Base-by-base conservation (phyloP, 1,140 invertebrate species). In the Eufriesea mexicana region DNA sequence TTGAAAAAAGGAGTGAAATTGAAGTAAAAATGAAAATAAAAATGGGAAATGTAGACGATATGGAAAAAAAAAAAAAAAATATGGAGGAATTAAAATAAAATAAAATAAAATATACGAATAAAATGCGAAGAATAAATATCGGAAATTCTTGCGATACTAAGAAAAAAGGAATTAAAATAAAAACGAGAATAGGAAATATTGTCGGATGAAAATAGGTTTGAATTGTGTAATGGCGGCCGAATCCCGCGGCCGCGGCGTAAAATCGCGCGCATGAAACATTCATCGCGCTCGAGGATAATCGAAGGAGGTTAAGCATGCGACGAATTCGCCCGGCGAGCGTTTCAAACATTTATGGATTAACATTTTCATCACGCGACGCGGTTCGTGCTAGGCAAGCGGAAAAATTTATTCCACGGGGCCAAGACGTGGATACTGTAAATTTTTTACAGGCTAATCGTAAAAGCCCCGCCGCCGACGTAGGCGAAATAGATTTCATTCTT, bases 271-370 rank as follows among this genome's bases (percentile, higher is more conserved):
- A 79, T 79, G 67, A 61, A 79, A 79, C 51, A 79, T 79, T 71
- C 77, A 79, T 59, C 77, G 54, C 12, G 51, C 45, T 49, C 55
- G 68, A 73, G 68, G 57, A 79, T 72, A 79, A 79, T 73, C 78
- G 68, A 73, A 72, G 68, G 57, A 62, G 78, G 54, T 71, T 71
- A 79, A 79, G 25, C 77, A 79, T 79, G 77, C 77, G 77, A 79
- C 77, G 54, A 79, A 79, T 79, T 59, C 77, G 42, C 42, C 12
- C 20, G 66, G 66, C 67, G 54, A 79, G 54, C 77, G 54, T 79
- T 72, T 79, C 45, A 79, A 71, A 79, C 77, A 71, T 79, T 79
- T 79, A 79, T 71, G 67, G 54, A 71, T 71, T 59, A 79, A 79
- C 55, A 79, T 79, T 79, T 71, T 71, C 25, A 71, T 79, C 77